Evolutionary conservation across 2,113 vertebrate species (phyloP).

Genomic region (Phainopepla nitens): DNA sequence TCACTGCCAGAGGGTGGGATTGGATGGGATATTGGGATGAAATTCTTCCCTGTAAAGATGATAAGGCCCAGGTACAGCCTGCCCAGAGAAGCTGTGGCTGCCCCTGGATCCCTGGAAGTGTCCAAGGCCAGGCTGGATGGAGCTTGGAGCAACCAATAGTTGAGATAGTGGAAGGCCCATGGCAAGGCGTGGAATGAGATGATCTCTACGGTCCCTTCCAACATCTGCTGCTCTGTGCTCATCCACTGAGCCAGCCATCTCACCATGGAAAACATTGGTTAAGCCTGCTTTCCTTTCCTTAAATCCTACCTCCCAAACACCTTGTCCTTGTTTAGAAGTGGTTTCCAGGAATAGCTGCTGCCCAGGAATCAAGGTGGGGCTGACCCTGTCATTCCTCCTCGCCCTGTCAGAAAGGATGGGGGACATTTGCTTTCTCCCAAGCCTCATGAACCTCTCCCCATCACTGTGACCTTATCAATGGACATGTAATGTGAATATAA

Average conservation of each 20-base stretch:
- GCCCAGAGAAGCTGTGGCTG: not conserved
- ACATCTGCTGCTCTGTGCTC: not conserved
- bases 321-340: not conserved
- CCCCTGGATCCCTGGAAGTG: not conserved
- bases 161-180: not conserved
- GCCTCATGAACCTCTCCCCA: fast-evolving
- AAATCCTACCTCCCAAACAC: not conserved
- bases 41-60: not conserved
- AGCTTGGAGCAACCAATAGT: too few species aligned
- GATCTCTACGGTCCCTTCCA: not conserved
- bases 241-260: not conserved
- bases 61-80: not conserved
- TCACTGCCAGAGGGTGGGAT: not conserved
- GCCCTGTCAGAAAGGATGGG: not conserved
- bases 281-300: not conserved
- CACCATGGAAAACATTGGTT: not conserved
- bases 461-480: not conserved
- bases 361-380: not conserved
- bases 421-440: not conserved
- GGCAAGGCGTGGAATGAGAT: not conserved
- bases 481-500: not conserved
- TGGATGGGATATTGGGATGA: not conserved
- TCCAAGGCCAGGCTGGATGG: not conserved
- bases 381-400: not conserved
- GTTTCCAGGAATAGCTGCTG: not conserved